Evolutionary conservation across 2,888 invertebrate species (phyloP).

Genomic region (Homarus gammarus): DNA sequence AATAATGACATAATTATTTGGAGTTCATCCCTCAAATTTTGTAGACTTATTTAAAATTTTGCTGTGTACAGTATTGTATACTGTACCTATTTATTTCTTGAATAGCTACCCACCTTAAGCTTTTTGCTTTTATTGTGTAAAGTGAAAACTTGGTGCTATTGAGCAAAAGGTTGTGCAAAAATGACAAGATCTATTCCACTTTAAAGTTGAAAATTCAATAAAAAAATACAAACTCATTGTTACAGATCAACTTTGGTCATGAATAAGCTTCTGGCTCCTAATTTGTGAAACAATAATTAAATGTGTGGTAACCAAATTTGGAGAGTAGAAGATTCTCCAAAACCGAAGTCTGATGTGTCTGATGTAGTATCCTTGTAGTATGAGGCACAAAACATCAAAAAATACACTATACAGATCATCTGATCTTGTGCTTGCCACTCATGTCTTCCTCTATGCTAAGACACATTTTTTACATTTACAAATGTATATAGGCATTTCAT

Average conservation of each 20-base stretch:
- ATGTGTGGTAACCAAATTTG: not conserved
- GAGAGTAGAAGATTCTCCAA: not conserved
- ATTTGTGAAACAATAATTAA: not conserved
- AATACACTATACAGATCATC: not conserved
- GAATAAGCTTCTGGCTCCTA: conserved; percentile 16
- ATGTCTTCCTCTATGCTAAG: conserved; percentile 2
- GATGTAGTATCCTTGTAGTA: not conserved
- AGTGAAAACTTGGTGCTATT: conserved; percentile 30
- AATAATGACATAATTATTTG: not conserved
- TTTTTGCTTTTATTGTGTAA: not conserved
- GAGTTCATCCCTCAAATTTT: no score
- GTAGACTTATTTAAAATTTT: not conserved
- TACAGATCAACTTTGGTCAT: conserved; percentile 22
- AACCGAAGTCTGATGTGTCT: not conserved
- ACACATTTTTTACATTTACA: not conserved
- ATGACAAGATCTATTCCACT: not conserved
- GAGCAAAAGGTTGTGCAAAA: conserved; percentile 20
- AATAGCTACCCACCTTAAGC: not conserved
- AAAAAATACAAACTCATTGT: not conserved
- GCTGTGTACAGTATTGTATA: not conserved
- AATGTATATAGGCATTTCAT: not conserved
- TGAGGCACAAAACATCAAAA: not conserved
- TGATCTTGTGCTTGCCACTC: not conserved
- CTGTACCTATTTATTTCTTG: not conserved
- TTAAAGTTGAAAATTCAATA: not conserved